A percentile compares a stretch with the other conserved stretches of the same genome.
Conservation (phyloP, 1,140 invertebrate species). For the Scylla paramamosain region DNA sequence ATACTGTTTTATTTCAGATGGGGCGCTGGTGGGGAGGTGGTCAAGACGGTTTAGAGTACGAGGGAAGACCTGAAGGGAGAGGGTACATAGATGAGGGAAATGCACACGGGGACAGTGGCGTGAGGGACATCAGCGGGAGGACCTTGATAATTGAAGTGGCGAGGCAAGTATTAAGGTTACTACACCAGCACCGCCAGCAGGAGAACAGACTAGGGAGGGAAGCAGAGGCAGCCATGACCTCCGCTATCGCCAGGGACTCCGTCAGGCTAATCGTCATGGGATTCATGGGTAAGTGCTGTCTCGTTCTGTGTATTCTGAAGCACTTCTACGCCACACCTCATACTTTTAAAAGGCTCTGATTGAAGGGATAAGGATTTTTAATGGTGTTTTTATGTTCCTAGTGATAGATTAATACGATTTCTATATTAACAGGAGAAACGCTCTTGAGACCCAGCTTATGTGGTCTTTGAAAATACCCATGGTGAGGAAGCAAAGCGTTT, state of each 20-base stretch:
- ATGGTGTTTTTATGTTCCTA: no score
- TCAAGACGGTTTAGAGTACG: not conserved
- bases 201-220: not conserved
- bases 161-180: not conserved
- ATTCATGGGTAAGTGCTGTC: not conserved
- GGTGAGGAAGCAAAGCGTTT: no score
- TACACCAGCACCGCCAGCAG: not conserved
- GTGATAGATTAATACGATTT: no score
- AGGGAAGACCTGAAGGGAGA: not conserved
- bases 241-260: not conserved
- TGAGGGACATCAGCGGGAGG: not conserved
- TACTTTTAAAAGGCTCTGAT: not conserved
- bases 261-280: constrained; percentile 23
- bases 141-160: not conserved
- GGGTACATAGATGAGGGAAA: not conserved
- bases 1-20: no score
- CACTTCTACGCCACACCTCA: not conserved
- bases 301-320: not conserved
- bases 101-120: not conserved
- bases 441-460: no score
- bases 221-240: not conserved
- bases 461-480: no score
- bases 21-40: not conserved
- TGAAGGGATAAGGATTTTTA: not conserved
- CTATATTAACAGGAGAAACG: no score